Evolutionary conservation across 2,888 invertebrate species (phyloP).

Genomic region (Ptilodon capucinus): DNA sequence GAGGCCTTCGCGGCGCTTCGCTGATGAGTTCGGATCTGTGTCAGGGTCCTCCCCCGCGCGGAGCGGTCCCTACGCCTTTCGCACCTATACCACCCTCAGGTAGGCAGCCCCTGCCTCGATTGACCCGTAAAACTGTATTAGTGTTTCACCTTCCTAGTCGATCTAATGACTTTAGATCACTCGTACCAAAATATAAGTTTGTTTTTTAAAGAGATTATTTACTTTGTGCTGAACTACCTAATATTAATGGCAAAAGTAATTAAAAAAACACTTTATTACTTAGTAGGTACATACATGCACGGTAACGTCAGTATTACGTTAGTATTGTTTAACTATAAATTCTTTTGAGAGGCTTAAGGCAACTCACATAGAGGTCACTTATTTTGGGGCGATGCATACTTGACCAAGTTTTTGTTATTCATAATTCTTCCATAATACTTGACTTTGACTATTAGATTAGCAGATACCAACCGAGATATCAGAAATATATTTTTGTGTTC

Average conservation of each 20-base stretch:
- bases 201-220: constrained; percentile 6
- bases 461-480: constrained; percentile 15
- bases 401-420: constrained; percentile 42
- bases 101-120: constrained; percentile 56
- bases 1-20: constrained; percentile 68
- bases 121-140: constrained; percentile 76
- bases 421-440: constrained; percentile 30
- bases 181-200: no score
- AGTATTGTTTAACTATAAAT: constrained; percentile 32
- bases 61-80: constrained; percentile 65
- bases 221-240: neutral
- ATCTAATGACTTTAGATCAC: constrained; percentile 62
- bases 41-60: constrained; percentile 76
- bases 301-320: constrained; percentile 8
- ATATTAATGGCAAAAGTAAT: neutral
- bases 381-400: constrained; percentile 40
- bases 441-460: constrained; percentile 15
- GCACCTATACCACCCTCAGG: constrained; percentile 53
- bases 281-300: neutral
- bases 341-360: constrained; percentile 28
- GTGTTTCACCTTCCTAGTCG: constrained; percentile 62
- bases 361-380: constrained; percentile 35
- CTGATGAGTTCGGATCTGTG: constrained; percentile 79
- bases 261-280: neutral
- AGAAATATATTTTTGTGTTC: neutral